phyloP scores from a whole-genome alignment of 2,797 vertebrate species.

The Psittacula echo region DNA sequence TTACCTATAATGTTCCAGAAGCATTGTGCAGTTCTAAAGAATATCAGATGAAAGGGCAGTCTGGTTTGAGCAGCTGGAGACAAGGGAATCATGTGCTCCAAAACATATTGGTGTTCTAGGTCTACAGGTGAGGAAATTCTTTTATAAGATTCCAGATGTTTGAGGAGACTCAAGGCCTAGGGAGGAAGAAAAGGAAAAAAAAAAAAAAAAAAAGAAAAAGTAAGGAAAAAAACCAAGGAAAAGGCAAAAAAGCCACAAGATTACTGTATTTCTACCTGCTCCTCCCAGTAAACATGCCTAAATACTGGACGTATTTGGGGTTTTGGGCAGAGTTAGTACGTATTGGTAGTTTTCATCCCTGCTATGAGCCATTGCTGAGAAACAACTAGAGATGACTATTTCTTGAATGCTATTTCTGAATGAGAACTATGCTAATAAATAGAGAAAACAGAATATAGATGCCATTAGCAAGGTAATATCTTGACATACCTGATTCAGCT shows the following conservation, averaged over 20 bases:
- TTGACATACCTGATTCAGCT: constrained; percentile 85
- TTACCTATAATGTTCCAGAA: constrained; percentile 95
- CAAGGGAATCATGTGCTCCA: constrained; percentile 84
- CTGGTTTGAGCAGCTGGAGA: constrained; percentile 82
- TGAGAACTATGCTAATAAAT: neutral
- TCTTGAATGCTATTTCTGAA: neutral
- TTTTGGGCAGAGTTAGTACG: neutral
- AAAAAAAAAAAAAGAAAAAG: neutral
- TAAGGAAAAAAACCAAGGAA: neutral
- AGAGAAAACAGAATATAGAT: neutral
- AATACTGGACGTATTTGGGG: neutral
- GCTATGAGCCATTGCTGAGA: neutral
- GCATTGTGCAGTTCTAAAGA: constrained; percentile 84
- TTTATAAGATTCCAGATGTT: constrained; percentile 90
- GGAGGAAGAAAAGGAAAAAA: neutral
- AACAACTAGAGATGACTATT: neutral
- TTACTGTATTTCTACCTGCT: neutral
- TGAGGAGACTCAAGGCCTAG: constrained; percentile 90
- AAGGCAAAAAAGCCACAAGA: neutral
- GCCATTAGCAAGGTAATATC: neutral
- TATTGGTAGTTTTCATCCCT: neutral
- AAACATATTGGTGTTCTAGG: constrained; percentile 86
- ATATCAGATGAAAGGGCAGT: constrained; percentile 93
- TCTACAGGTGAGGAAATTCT: constrained; percentile 87
- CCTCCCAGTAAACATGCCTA: neutral